Base-by-base conservation (phyloP, 2,113 vertebrate genomes). In the Neogobius melanostomus region DNA sequence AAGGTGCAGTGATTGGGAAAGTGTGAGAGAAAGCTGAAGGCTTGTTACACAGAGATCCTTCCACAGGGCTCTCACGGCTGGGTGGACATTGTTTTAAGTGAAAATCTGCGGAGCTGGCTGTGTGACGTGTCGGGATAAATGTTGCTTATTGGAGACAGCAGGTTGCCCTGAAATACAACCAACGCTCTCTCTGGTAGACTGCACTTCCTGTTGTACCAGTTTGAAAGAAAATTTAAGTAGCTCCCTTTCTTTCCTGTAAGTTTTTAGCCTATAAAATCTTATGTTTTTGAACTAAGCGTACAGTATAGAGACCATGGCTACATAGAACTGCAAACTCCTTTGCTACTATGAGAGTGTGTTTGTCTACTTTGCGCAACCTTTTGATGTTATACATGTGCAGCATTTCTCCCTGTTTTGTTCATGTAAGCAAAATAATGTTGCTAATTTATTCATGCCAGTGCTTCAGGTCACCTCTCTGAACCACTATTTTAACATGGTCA, bases 1-100 rank as follows among this genome's bases (percentile, higher is more conserved):
- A 82, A 85, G 74, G 66, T 76, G 71, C 66, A 68, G 85, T 70
- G 70, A 87, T 84, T 78, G 75, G 74, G 61, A 71, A 66, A 12
- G 61, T 17, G 74, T 4, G 49, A 68, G n/a, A 75, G 54, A 65
- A 54, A 80, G 63, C 60, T 68, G 0, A 3, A 65, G 77, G 54
- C 62, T 48, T 73, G 69, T 73, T 47, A 70, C 51, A 43, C 3
- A 74, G 65, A 51, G 62, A 16, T 72, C 75, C 62, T 67, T 64
- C 50, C 64, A 66, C 62, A 61, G 76, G 0, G 63, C 46, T 66
- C n/a, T 76, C 44, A 81, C 5, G 28, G 54, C 53, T 65, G 54
- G 12, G 2, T 71, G 71, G 79, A 11, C 63, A 9, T 17, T 16
- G 44, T 53, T 69, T 65, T 48, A 53, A 73, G 50, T 68, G 54